These are phyloP conservation scores for Embiotoca jacksoni DNA, from an alignment of 2,113 vertebrate genomes.

Conservation along the genomic window DNA sequence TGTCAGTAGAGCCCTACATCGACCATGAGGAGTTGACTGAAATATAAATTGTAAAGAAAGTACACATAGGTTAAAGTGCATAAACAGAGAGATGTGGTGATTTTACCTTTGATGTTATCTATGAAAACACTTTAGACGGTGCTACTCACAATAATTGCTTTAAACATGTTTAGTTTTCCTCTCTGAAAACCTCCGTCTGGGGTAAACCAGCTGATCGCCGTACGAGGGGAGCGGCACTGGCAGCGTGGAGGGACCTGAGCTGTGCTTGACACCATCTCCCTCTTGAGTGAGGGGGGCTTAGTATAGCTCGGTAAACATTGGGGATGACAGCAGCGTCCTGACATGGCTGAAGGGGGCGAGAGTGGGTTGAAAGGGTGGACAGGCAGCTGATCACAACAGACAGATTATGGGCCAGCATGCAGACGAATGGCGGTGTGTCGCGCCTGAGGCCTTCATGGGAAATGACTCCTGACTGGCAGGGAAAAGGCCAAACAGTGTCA, in stretches of 20 bases:
- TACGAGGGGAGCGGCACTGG: conserved; percentile 29
- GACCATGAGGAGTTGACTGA: neutral
- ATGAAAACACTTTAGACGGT: conserved; percentile 80
- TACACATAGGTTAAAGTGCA: too few relatives aligned
- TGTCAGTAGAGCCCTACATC: conserved; percentile 3
- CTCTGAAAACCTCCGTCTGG: conserved; percentile 63
- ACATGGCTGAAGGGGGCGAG: conserved; percentile 77
- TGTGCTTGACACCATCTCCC: conserved; percentile 58
- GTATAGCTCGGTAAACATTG: conserved; percentile 74
- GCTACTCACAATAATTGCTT: conserved; percentile 82
- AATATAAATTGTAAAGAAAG: neutral
- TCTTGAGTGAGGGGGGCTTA: conserved; percentile 35
- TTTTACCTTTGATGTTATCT: conserved; percentile 75
- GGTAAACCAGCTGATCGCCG: conserved; percentile 57
- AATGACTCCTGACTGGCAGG: conserved; percentile 89
- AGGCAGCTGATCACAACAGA: conserved; percentile 83
- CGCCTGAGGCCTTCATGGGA: conserved; percentile 86
- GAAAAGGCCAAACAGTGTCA: conserved; percentile 80
- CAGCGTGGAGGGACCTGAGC: conserved; percentile 45
- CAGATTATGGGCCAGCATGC: conserved; percentile 77
- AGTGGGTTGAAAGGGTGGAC: conserved; percentile 47
- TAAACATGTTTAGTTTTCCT: conserved; percentile 82
- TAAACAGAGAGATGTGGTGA: conserved; percentile 34
- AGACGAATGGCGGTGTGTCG: conserved; percentile 46
- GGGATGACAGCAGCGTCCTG: conserved; percentile 77